These are phyloP conservation scores for Cheilosia vulpina DNA, from an alignment of 2,888 invertebrate genomes.

Conservation along the genomic window DNA sequence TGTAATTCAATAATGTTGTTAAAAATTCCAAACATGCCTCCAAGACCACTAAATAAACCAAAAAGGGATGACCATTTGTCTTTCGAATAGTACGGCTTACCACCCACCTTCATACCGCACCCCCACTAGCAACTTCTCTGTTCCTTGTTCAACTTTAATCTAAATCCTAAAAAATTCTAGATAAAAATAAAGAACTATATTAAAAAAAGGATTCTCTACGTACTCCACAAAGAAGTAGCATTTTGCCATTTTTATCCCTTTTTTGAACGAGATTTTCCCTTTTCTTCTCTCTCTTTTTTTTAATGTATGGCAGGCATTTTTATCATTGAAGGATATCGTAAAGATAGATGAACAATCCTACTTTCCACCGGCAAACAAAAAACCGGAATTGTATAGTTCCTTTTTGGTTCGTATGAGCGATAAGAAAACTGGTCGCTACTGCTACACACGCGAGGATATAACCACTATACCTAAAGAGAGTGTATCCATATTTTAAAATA, in stretches of 20 bases:
- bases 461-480: not conserved
- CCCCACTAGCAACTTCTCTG: not conserved
- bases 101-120: not conserved
- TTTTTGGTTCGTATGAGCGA: constrained; percentile 37
- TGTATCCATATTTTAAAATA: constrained; percentile 46
- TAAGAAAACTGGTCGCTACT: constrained; percentile 49
- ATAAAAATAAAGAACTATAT: constrained; percentile 10
- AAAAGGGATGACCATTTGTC: constrained; percentile 68
- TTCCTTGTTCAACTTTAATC: constrained; percentile 48
- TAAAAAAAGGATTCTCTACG: constrained; percentile 49
- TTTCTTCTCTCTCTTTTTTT: not conserved
- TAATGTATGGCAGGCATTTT: constrained; percentile 48
- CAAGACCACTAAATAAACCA: constrained; percentile 66
- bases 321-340: constrained; percentile 71
- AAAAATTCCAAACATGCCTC: constrained; percentile 68
- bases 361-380: constrained; percentile 16
- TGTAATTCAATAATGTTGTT: constrained; percentile 69
- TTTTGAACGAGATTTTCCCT: constrained; percentile 33
- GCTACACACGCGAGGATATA: constrained; percentile 19
- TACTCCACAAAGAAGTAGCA: constrained; percentile 45
- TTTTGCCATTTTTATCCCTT: constrained; percentile 60
- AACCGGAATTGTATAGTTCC: constrained; percentile 32
- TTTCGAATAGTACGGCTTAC: constrained; percentile 33
- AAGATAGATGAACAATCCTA: constrained; percentile 70
- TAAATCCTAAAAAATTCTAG: constrained; percentile 43